Conservation (phyloP, 2,888 invertebrate species). For the Acanthococcus lagerstroemiae region DNA sequence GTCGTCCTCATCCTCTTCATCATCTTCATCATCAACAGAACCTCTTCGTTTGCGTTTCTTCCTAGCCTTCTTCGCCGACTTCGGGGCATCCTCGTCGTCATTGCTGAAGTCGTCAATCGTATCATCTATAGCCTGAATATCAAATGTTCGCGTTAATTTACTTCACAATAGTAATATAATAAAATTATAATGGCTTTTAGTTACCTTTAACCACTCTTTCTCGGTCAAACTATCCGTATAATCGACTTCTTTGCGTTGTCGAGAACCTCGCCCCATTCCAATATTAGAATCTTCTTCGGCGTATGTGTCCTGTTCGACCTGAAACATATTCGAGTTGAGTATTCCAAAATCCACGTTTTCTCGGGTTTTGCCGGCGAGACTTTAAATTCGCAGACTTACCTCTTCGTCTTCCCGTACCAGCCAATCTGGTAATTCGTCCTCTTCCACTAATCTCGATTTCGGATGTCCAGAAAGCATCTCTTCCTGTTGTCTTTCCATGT, state of each 20-base stretch:
- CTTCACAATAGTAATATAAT: neutral
- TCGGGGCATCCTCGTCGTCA: slow-evolving; percentile 56
- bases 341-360: too few species aligned
- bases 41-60: slow-evolving; percentile 40
- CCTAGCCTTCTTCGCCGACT: slow-evolving; percentile 16
- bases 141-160: neutral
- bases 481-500: slow-evolving; percentile 75
- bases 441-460: slow-evolving; percentile 80
- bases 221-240: slow-evolving; percentile 95
- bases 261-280: slow-evolving; percentile 79
- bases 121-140: slow-evolving; percentile 44
- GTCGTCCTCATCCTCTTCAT: slow-evolving; percentile 40
- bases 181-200: neutral
- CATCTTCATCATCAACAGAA: slow-evolving; percentile 49
- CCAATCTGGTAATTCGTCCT: slow-evolving; percentile 92
- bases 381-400: too few species aligned
- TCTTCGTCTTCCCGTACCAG: slow-evolving; percentile 87
- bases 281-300: slow-evolving; percentile 69
- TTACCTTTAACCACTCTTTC: slow-evolving; percentile 85
- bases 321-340: too few species aligned
- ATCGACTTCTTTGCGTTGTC: slow-evolving; percentile 93
- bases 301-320: slow-evolving; percentile 50
- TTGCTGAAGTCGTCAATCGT: slow-evolving; percentile 53
- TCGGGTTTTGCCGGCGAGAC: too few species aligned
- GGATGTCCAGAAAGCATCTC: slow-evolving; percentile 62